phyloP scores from a whole-genome alignment of 1,140 invertebrate genomes.

The Rhagoletis zephyria region DNA sequence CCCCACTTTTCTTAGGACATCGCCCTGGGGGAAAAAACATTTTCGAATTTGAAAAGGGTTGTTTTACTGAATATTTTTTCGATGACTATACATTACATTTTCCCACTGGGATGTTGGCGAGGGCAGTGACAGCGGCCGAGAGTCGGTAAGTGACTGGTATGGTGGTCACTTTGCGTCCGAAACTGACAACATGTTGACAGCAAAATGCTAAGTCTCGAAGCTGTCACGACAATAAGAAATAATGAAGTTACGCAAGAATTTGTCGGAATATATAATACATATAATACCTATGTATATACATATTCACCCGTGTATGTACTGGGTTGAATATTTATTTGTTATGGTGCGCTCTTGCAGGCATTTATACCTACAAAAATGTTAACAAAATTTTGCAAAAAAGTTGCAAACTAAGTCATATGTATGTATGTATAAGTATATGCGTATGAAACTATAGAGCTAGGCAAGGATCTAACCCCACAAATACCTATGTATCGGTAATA shows the following conservation, averaged over 20 bases:
- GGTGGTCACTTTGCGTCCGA: constrained; percentile 44
- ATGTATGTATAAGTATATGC: no score
- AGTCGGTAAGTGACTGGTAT: constrained; percentile 4
- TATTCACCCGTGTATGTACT: not conserved
- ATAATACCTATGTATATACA: not conserved
- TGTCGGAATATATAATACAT: not conserved
- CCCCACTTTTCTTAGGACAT: no score
- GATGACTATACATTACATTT: no score
- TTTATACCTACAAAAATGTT: no score
- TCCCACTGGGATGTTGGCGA: not conserved
- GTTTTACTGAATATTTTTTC: no score
- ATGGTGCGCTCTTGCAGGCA: not conserved
- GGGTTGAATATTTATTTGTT: not conserved
- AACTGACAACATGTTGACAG: constrained; percentile 51
- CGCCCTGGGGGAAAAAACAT: no score
- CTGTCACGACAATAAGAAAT: constrained; percentile 26
- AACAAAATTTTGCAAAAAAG: no score
- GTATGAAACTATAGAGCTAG: no score
- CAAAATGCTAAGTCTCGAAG: constrained; percentile 36
- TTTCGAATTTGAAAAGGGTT: no score
- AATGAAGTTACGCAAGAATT: constrained; percentile 1
- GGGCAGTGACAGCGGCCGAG: not conserved
- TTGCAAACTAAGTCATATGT: no score
- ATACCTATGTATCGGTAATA: no score
- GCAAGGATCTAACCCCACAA: no score